These are phyloP conservation scores for Caenorhabditis imperialis DNA, from an alignment of 2,888 invertebrate genomes.

Conservation along the genomic window DNA sequence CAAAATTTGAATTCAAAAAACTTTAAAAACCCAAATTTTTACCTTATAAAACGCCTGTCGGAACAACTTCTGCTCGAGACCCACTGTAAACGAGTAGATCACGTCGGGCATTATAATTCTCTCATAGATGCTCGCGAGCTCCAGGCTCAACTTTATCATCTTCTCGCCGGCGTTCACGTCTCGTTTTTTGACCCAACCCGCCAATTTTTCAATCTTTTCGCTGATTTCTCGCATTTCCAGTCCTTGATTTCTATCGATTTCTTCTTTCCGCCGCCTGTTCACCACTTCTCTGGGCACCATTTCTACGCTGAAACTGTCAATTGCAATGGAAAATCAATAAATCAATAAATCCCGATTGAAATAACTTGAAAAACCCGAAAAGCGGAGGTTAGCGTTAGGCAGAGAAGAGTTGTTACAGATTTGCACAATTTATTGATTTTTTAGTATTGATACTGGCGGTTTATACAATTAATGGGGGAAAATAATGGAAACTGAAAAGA, in stretches of 20 bases:
- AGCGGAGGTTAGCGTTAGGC: too few species aligned
- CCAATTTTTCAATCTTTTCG: conserved; percentile 43
- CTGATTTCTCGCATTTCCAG: conserved; percentile 21
- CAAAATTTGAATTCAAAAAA: not conserved
- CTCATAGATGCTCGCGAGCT: conserved; percentile 45
- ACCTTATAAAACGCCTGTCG: conserved; percentile 61
- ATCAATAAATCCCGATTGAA: too few species aligned
- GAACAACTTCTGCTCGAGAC: conserved; percentile 62
- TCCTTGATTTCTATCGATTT: conserved; percentile 29
- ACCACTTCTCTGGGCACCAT: not conserved
- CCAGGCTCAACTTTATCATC: conserved; percentile 47
- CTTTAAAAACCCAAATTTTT: too few species aligned
- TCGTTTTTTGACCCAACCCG: conserved; percentile 39
- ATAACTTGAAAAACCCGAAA: too few species aligned
- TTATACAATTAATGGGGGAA: too few species aligned
- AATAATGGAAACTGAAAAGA: too few species aligned
- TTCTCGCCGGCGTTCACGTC: conserved; percentile 55
- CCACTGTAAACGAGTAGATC: conserved; percentile 50
- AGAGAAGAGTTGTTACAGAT: too few species aligned
- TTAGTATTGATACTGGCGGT: too few species aligned
- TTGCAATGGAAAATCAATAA: too few species aligned
- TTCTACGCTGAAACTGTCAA: too few species aligned
- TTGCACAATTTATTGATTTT: too few species aligned
- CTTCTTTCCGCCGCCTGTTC: not conserved
- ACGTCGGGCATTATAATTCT: conserved; percentile 47